phyloP scores from a whole-genome alignment of 2,113 vertebrate species.

The Felis chaus region DNA sequence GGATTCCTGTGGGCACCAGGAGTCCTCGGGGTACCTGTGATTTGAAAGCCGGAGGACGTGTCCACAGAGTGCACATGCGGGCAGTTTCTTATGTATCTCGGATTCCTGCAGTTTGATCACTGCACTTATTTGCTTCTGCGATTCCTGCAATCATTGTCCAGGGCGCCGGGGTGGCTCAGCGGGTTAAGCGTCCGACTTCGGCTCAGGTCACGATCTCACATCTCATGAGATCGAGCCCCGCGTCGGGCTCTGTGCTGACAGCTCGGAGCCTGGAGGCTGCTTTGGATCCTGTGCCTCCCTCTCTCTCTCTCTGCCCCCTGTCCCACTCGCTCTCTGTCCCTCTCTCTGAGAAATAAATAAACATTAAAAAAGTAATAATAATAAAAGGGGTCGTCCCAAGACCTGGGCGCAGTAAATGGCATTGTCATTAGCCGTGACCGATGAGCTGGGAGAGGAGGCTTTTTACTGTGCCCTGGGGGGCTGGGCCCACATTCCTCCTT shows the following conservation, averaged over 20 bases:
- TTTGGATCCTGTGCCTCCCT: no score
- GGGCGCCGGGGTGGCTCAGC: no score
- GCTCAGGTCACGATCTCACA: no score
- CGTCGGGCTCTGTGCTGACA: no score
- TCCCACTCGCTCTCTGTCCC: no score
- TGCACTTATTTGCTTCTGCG: not conserved
- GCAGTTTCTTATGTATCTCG: fast-evolving
- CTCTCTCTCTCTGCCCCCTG: no score
- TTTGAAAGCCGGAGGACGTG: not conserved
- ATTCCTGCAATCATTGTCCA: not conserved
- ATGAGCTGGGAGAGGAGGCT: not conserved
- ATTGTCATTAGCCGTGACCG: not conserved
- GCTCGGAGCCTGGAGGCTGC: no score
- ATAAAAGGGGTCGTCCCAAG: not conserved
- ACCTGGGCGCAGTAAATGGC: not conserved
- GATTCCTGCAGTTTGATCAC: no score
- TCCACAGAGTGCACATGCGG: fast-evolving
- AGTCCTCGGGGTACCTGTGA: not conserved
- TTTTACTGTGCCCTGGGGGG: not conserved
- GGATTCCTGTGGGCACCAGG: not conserved
- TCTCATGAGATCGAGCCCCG: no score
- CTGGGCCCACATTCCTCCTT: not conserved
- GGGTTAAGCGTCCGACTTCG: no score
- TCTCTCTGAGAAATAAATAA: no score
- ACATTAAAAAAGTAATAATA: no score